Conservation (phyloP, 2,113 vertebrate species). For the Hypanus sabinus region DNA sequence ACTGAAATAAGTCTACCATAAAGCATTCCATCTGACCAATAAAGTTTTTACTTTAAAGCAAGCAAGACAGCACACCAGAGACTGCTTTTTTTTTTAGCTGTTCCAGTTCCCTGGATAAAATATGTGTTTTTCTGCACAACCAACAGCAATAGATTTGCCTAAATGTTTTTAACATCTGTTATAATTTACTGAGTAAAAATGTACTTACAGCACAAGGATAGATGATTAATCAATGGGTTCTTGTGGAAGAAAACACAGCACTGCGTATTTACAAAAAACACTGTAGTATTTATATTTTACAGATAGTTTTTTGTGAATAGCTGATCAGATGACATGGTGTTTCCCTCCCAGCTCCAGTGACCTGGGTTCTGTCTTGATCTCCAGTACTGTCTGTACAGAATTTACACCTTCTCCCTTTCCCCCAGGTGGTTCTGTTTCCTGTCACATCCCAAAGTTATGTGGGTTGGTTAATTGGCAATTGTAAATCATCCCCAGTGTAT, state of each 20-base stretch:
- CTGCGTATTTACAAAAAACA: background rate
- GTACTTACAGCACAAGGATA: background rate
- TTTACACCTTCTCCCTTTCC: too few relatives aligned
- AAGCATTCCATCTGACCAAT: background rate
- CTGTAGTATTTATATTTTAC: too few relatives aligned
- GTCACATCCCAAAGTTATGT: too few relatives aligned
- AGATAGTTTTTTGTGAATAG: background rate
- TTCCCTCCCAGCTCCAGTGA: too few relatives aligned
- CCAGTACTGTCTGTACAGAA: too few relatives aligned
- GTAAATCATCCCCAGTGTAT: too few relatives aligned
- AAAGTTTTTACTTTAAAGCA: background rate
- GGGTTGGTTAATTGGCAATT: too few relatives aligned
- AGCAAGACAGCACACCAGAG: background rate
- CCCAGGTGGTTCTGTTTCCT: too few relatives aligned
- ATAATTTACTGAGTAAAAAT: background rate
- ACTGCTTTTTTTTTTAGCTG: background rate
- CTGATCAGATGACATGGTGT: background rate
- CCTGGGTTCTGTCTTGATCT: too few relatives aligned
- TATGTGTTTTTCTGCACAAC: constrained; percentile 18
- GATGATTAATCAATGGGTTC: background rate
- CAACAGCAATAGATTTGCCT: background rate
- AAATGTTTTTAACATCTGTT: background rate
- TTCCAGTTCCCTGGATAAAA: background rate
- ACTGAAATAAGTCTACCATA: background rate
- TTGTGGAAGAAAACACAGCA: background rate